Conservation (phyloP, 2,888 invertebrate species). For the Polietes domitor region DNA sequence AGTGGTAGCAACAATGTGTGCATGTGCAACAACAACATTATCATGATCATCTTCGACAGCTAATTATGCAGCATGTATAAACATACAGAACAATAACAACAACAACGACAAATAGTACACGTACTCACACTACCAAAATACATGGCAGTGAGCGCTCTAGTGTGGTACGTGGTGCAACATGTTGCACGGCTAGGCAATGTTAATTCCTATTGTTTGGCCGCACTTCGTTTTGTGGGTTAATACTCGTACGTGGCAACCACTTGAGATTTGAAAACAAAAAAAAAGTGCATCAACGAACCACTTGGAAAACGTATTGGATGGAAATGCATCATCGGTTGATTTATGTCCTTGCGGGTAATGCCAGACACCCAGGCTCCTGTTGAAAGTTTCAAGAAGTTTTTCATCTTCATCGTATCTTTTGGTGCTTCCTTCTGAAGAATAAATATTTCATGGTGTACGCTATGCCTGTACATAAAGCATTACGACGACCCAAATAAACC, state of each 20-base stretch:
- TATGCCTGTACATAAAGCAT: neutral
- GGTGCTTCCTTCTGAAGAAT: too few relatives aligned
- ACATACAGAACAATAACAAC: slow-evolving; percentile 36
- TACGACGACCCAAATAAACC: slow-evolving; percentile 31
- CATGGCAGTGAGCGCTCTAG: slow-evolving; percentile 17
- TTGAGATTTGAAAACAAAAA: slow-evolving; percentile 36
- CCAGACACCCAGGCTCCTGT: slow-evolving; percentile 70
- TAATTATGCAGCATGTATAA: slow-evolving; percentile 61
- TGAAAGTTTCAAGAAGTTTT: slow-evolving; percentile 69
- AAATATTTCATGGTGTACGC: neutral
- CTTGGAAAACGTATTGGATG: slow-evolving; percentile 48
- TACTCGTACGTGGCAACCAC: slow-evolving; percentile 51
- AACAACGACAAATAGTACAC: slow-evolving; percentile 30
- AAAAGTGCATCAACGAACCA: slow-evolving; percentile 53
- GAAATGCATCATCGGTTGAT: slow-evolving; percentile 63
- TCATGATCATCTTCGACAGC: slow-evolving; percentile 58
- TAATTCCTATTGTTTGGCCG: slow-evolving; percentile 7
- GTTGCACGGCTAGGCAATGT: slow-evolving; percentile 19
- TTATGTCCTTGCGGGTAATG: slow-evolving; percentile 65
- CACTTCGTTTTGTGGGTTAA: slow-evolving; percentile 24
- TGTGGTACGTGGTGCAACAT: slow-evolving; percentile 49
- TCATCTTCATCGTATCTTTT: slow-evolving; percentile 15
- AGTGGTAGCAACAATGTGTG: slow-evolving; percentile 18
- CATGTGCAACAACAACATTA: slow-evolving; percentile 37
- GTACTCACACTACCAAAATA: slow-evolving; percentile 23